Conservation (phyloP, 2,113 vertebrate genomes). For the Gasterosteus aculeatus region DNA sequence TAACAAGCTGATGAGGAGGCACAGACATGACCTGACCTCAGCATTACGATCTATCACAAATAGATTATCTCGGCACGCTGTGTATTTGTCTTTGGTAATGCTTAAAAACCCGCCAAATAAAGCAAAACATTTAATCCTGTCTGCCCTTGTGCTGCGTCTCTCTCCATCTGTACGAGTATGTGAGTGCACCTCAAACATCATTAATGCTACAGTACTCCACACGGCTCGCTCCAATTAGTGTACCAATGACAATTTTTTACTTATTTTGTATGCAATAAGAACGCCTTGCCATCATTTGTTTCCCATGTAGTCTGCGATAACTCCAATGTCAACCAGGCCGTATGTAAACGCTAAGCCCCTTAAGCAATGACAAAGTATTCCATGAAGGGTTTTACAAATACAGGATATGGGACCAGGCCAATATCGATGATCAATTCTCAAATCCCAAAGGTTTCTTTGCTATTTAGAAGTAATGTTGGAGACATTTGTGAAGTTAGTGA, state of each 20-base stretch:
- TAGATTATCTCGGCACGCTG: slow-evolving; percentile 27
- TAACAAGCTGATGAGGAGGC: slow-evolving; percentile 65
- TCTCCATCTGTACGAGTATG: neutral
- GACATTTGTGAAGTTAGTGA: too few species aligned
- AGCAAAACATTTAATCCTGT: slow-evolving; percentile 1
- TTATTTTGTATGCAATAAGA: neutral
- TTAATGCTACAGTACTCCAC: neutral
- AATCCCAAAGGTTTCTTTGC: too few species aligned
- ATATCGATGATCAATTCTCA: too few species aligned
- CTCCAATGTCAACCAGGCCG: too few species aligned
- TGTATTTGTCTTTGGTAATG: neutral
- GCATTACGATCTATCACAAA: slow-evolving; percentile 57
- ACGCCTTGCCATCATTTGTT: too few species aligned
- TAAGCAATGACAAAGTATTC: too few species aligned
- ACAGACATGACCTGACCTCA: slow-evolving; percentile 58
- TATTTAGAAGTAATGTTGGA: too few species aligned
- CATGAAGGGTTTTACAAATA: too few species aligned
- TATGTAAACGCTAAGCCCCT: too few species aligned
- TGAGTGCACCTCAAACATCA: neutral
- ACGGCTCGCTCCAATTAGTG: neutral
- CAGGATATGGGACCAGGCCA: too few species aligned
- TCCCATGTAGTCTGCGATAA: too few species aligned
- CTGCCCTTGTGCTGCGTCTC: neutral
- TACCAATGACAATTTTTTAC: neutral
- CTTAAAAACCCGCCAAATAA: neutral